Percentiles rank a stretch among this genome's conserved stretches.
Evolutionary conservation across 2,888 invertebrate species (phyloP).

Genomic region (Balanococcus diminutus): DNA sequence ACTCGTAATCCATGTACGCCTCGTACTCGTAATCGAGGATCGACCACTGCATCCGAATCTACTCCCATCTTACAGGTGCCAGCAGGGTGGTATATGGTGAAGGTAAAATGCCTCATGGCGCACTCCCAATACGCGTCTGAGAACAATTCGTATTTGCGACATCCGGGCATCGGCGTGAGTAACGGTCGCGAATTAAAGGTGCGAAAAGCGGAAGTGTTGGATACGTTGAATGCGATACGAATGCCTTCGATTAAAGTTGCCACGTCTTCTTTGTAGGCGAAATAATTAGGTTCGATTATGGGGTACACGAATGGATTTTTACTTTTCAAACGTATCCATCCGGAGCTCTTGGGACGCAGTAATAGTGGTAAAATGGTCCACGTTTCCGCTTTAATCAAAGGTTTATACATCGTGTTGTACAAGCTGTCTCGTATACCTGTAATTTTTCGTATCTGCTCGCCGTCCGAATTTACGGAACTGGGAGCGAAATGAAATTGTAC

Average conservation of each 20-base stretch:
- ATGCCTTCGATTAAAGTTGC: conserved; percentile 81
- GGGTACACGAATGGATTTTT: conserved; percentile 83
- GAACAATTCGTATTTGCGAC: conserved; percentile 68
- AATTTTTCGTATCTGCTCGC: conserved; percentile 78
- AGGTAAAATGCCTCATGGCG: conserved; percentile 78
- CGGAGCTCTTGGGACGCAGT: conserved; percentile 84
- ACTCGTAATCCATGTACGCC: conserved; percentile 79
- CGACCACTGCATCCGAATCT: conserved; percentile 80
- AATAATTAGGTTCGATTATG: conserved; percentile 89
- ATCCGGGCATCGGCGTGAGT: conserved; percentile 81
- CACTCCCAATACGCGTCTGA: conserved; percentile 86
- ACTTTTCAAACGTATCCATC: conserved; percentile 82
- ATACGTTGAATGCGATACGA: conserved; percentile 80
- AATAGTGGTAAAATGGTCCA: conserved; percentile 83
- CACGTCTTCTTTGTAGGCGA: conserved; percentile 82
- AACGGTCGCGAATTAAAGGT: conserved; percentile 80
- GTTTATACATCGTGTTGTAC: conserved; percentile 84
- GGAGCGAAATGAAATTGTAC: conserved; percentile 87
- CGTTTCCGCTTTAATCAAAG: conserved; percentile 76
- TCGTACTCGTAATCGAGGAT: conserved; percentile 76
- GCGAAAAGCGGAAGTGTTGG: conserved; percentile 79
- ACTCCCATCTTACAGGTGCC: conserved; percentile 87
- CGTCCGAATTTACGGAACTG: conserved; percentile 82
- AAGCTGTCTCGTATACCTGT: conserved; percentile 78
- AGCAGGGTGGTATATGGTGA: conserved; percentile 82